phyloP scores from a whole-genome alignment of 2,797 vertebrate species.

The Pseudochirops corinnae region DNA sequence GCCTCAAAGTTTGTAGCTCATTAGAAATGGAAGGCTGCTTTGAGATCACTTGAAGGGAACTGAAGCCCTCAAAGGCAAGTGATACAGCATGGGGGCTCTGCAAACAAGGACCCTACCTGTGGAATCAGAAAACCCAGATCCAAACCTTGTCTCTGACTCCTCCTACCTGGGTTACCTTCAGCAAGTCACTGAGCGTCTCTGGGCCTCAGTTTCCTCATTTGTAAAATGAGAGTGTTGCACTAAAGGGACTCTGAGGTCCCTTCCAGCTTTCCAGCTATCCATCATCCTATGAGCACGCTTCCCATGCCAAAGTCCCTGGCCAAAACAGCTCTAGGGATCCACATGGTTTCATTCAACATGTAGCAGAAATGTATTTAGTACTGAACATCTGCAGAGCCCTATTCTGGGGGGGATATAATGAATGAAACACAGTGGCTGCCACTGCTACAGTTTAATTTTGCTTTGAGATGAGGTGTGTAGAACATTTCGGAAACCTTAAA shows the following conservation, averaged over 20 bases:
- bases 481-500: neutral
- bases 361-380: neutral
- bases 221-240: neutral
- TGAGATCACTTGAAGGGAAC: neutral
- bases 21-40: neutral
- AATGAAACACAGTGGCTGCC: neutral
- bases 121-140: neutral
- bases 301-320: neutral
- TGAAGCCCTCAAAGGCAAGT: neutral
- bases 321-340: neutral
- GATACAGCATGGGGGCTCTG: neutral
- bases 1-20: neutral
- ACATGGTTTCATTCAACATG: neutral
- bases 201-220: neutral
- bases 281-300: neutral
- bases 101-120: neutral
- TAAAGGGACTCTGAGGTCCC: neutral
- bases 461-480: neutral
- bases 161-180: neutral
- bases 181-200: neutral
- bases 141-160: neutral
- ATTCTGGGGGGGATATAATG: neutral
- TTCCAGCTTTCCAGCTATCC: neutral
- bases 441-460: neutral
- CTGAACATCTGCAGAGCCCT: neutral